Evolutionary conservation across 2,113 vertebrate genomes (phyloP).

Genomic region (Tenebrosternarchus preto): DNA sequence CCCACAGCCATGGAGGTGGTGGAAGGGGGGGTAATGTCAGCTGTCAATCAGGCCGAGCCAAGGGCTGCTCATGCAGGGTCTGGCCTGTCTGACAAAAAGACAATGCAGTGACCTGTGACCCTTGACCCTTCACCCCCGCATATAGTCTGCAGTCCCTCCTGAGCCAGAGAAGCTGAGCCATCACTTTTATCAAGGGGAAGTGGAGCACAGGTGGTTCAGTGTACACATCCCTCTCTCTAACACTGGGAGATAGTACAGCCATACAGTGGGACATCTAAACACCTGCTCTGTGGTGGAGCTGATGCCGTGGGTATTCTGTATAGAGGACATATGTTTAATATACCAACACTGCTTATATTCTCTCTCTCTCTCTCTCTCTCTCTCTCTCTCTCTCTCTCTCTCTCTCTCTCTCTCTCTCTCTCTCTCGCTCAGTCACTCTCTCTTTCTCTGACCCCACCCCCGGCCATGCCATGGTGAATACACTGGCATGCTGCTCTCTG

Average conservation of each 20-base stretch:
- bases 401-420: neutral
- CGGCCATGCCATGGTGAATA: too few relatives aligned
- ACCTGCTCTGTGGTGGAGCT: slow-evolving; percentile 23
- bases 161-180: slow-evolving; percentile 36
- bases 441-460: too few relatives aligned
- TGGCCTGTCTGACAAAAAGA: slow-evolving; percentile 55
- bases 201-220: slow-evolving; percentile 46
- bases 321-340: neutral
- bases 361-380: neutral
- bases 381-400: neutral
- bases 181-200: slow-evolving; percentile 33
- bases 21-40: slow-evolving; percentile 82
- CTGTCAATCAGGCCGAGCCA: slow-evolving; percentile 74
- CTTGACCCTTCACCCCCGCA: slow-evolving; percentile 45
- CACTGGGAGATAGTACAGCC: slow-evolving; percentile 21
- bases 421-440: slow-evolving; percentile 1
- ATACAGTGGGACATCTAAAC: slow-evolving; percentile 25
- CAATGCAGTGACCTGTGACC: slow-evolving; percentile 49
- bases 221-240: slow-evolving; percentile 18
- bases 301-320: slow-evolving; percentile 27
- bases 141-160: slow-evolving; percentile 12
- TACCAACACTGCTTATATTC: neutral
- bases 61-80: slow-evolving; percentile 21
- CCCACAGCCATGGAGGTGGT: slow-evolving; percentile 72
- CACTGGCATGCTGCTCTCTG: neutral